phyloP scores from a whole-genome alignment of 2,797 vertebrate species.

The Yasuhikotakia modesta region DNA sequence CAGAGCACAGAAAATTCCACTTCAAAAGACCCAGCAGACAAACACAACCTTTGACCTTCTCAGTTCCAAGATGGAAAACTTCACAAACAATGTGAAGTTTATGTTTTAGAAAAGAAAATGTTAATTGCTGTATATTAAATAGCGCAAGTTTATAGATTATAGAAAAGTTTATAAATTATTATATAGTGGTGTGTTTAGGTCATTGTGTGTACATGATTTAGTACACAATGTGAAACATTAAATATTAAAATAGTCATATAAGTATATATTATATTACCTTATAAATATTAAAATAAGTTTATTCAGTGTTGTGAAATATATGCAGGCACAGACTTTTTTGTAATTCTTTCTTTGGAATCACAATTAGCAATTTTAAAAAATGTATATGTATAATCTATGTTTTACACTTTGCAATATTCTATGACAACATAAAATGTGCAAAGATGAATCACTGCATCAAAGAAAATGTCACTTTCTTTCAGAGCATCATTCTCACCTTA shows the following conservation, averaged over 20 bases:
- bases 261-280: too few relatives aligned
- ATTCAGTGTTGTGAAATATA: too few relatives aligned
- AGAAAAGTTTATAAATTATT: background rate
- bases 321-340: too few relatives aligned
- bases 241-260: too few relatives aligned
- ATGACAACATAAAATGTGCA: background rate
- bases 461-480: background rate
- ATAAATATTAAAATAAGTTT: too few relatives aligned
- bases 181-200: background rate
- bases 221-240: too few relatives aligned
- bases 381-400: background rate
- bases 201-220: too few relatives aligned
- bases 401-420: background rate
- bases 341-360: too few relatives aligned
- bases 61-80: background rate
- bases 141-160: background rate
- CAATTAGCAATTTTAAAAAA: too few relatives aligned
- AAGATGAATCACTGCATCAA: background rate
- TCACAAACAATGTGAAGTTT: too few relatives aligned
- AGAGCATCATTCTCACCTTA: background rate
- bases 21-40: background rate
- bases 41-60: conserved; percentile 12
- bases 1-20: conserved; percentile 41
- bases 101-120: too few relatives aligned
- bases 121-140: too few relatives aligned